Conservation (phyloP, 2,888 invertebrate species). For the Watsonalla binaria region DNA sequence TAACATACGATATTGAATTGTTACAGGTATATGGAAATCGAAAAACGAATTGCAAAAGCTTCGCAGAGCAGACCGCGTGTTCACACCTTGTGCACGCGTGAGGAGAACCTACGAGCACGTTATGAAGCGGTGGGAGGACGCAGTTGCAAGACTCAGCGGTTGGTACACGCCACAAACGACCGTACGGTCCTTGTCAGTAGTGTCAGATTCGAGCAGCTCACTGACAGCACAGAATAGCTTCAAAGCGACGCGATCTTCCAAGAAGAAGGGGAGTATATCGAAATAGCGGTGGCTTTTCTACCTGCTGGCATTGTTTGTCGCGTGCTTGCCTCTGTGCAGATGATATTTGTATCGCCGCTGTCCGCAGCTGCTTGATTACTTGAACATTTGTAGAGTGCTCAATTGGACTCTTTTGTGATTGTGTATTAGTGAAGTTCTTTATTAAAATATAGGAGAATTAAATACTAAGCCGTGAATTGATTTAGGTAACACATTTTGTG, state of each 20-base stretch:
- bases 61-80: slow-evolving; percentile 80
- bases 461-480: no score
- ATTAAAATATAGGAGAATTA: no score
- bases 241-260: slow-evolving; percentile 28
- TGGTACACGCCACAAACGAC: slow-evolving; percentile 65
- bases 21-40: slow-evolving; percentile 84
- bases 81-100: slow-evolving; percentile 70
- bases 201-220: slow-evolving; percentile 37
- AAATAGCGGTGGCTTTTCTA: slow-evolving; percentile 67
- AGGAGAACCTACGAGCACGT: slow-evolving; percentile 48
- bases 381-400: slow-evolving; percentile 14
- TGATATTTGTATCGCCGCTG: slow-evolving; percentile 42
- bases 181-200: slow-evolving; percentile 17
- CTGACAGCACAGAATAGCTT: slow-evolving; percentile 40
- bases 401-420: background rate
- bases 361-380: slow-evolving; percentile 12
- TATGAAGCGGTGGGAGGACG: slow-evolving; percentile 78
- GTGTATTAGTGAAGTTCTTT: background rate
- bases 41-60: slow-evolving; percentile 81
- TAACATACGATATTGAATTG: slow-evolving; percentile 2
- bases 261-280: slow-evolving; percentile 35
- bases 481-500: no score
- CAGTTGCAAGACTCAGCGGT: slow-evolving; percentile 75
- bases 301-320: slow-evolving; percentile 39
- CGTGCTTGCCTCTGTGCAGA: slow-evolving; percentile 46